Evolutionary conservation across 2,113 vertebrate species (phyloP), one percentile per base, ranked within the genome.

Genomic region (Pan troglodytes): DNA sequence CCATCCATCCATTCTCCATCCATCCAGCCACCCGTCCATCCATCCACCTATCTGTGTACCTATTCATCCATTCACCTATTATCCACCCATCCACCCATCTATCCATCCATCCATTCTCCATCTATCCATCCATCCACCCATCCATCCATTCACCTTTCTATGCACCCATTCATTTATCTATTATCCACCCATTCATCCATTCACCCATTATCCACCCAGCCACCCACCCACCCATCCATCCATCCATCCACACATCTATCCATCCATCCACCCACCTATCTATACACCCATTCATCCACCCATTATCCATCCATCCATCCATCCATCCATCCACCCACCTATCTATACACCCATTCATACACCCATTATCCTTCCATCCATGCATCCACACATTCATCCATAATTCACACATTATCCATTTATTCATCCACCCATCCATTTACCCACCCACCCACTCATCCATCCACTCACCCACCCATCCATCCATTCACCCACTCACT

Each of bases 151-250:
- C 22, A 82, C 7, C 3, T 43, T 6, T 43, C 43, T 43, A 43
- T 43, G 43, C 11, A 61, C n/a, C 6, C 12, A 73, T 4, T 12
- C 5, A 25, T 8, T 40, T 40, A 32, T 32, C 8, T 8, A 81
- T 14, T 20, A 4, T 6, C 43, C 48, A 32, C 0, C 14, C 10
- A 64, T 32, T 23, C 6, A 20, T 6, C 25, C 50, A 30, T 22
- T 10, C 20, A 30, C 10, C 35, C 30, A 32, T 50, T 52, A 59
- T 10, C 3, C 40, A 52, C 6, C 32, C 11, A 61, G 0, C 6
- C 40, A 16, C 0, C 3, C 50, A 50, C 13, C 48, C 11, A 48
- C 12, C 9, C 50, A 50, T 14, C 13, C 50, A 50, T 0, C 0
- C 50, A 52, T 7, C 11, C 40, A 61, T 10, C 0, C 50, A 38